Base-by-base conservation (phyloP, 2,888 invertebrate genomes). In the Glyphotaelius pellucidus region DNA sequence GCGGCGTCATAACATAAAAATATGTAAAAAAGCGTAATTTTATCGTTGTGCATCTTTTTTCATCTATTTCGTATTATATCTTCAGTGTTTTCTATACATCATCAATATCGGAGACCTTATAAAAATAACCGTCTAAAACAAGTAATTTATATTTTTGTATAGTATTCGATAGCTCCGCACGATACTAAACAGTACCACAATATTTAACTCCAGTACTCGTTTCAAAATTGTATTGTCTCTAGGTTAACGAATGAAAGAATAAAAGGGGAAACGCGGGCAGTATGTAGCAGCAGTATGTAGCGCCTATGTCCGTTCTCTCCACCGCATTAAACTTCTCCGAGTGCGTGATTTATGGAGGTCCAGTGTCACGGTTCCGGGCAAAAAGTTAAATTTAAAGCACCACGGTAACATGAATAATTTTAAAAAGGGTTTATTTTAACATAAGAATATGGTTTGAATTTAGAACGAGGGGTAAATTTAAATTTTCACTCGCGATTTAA, bases 391-490 rank as follows among this genome's bases (percentile, higher is more conserved):
- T 87, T 87, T 52, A 32, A 87, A 52, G 87, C 52, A 52, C 52
- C 87, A 67, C 87, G 87, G 87, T 52, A 31, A 67, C 67, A 87
- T 87, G 87, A 87, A 87, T 87, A 87, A 87, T 87, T 87, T 87
- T 87, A 87, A 87, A 87, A 87, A 87, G 87, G 87, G 87, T 87
- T 87, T 87, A 87, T 87, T 87, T 67, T 87, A 67, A 52, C 87
- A 87, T 87, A 87, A 87, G 87, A 87, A 87, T 87, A 87, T 87
- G 87, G 67, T 87, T 87, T 87, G 87, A 87, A 87, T 87, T 87
- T 87, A 52, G 31, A 87, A 67, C 87, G 87, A 87, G 67, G 32
- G 87, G 31, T 87, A 52, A 87, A 87, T 87, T 87, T 67, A 87
- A 87, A 30, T 67, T 67, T 87, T 15, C 87, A 52, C 14, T 52